Base-by-base conservation (phyloP, 2,113 vertebrate species). In the Cyprinodon brontotheroides region DNA sequence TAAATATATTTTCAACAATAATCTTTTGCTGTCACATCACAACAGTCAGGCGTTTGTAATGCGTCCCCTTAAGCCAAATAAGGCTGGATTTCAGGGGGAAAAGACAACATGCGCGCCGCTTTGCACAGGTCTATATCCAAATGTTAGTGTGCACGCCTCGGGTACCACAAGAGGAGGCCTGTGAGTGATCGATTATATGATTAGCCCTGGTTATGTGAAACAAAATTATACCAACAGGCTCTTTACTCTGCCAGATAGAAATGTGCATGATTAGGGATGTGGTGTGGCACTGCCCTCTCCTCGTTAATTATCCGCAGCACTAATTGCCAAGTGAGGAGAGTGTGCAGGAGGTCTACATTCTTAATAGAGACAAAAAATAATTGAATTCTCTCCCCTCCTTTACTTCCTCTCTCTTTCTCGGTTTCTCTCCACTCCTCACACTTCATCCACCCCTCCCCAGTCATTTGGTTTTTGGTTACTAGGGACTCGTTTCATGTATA, bases 321-420 rank as follows among this genome's bases (percentile, higher is more conserved):
- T 93, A 92, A 93, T 91, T 93, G 91, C 89, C 86, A 88, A 92
- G 90, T 85, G 83, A 88, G 69, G 85, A 60, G 90, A 92, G 89
- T 86, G 87, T 87, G 92, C 87, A 90, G 92, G 90, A 88, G 89
- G 89, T 91, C 92, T 91, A 74, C 85, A 84, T 82, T 92, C 86
- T 85, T 93, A 92, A 92, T 93, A 89, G 91, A 90, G 89, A 91
- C 85, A 86, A 90, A 91, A 89, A 91, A 91, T 93, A 91, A 92
- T 92, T 92, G 92, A 93, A 93, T 91, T 85, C 80, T 79, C 84
- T 77, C 67, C 66, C 76, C 43, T 78, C 65, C 68, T 63, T 74
- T 72, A 61, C 60, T 75, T 59, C 72, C 66, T 71, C 39, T 85
- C 65, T 71, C 57, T 77, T 65, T 81, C 41, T 86, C 69, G 70